Conservation (phyloP, 2,113 vertebrate species). For the Cebidichthys violaceus region DNA sequence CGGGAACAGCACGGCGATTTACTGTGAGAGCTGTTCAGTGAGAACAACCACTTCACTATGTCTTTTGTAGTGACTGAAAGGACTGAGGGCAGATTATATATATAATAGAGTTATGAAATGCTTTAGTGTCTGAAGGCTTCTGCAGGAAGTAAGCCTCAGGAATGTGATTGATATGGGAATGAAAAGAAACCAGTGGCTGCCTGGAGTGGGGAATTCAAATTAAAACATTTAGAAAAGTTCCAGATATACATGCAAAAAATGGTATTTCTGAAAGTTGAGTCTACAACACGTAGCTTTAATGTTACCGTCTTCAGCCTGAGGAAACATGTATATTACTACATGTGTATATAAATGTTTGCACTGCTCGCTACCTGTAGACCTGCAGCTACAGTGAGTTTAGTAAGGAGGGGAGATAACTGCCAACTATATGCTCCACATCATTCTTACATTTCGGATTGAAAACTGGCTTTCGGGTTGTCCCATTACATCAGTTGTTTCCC, state of each 20-base stretch:
- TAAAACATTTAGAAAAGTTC: background rate
- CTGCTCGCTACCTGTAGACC: constrained; percentile 11
- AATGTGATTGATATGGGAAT: background rate
- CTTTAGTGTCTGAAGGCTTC: background rate
- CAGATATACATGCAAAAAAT: background rate
- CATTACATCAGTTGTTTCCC: too few species aligned
- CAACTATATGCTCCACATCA: background rate
- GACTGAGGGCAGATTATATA: too few species aligned
- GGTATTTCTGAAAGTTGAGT: background rate
- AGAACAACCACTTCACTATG: too few species aligned
- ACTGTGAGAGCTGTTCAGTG: background rate
- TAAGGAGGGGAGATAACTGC: background rate
- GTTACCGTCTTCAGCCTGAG: too few species aligned
- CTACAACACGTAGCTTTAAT: background rate
- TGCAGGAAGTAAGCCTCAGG: background rate
- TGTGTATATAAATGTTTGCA: background rate
- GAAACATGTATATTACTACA: background rate
- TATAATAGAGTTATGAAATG: background rate
- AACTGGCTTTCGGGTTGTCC: background rate
- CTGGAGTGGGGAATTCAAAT: background rate
- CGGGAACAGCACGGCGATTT: background rate
- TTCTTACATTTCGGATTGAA: background rate
- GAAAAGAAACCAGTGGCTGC: background rate
- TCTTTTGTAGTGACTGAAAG: background rate
- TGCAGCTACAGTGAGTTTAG: background rate